These are phyloP conservation scores for Ferrisia virgata DNA, from an alignment of 2,888 invertebrate genomes.

Conservation along the genomic window DNA sequence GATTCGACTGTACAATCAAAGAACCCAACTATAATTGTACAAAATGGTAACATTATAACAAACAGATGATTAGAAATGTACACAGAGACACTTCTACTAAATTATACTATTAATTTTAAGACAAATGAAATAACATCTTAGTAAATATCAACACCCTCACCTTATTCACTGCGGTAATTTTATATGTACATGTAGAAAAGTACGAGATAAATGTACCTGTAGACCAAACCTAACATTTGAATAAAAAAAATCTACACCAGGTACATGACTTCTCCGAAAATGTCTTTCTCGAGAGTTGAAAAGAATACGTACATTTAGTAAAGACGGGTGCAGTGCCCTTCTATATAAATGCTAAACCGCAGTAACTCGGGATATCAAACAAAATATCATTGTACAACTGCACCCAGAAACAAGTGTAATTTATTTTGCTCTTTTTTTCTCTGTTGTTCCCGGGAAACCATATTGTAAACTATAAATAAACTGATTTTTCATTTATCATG, in stretches of 20 bases:
- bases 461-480: constrained; percentile 10
- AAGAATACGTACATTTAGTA: neutral
- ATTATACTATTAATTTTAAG: constrained; percentile 8
- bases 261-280: neutral
- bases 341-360: neutral
- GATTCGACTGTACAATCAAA: neutral
- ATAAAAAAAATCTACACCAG: neutral
- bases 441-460: neutral
- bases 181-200: neutral
- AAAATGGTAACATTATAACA: neutral
- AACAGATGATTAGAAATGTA: neutral
- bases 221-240: neutral
- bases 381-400: neutral
- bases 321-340: neutral
- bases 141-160: neutral
- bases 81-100: neutral
- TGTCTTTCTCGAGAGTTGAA: neutral
- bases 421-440: neutral
- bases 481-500: constrained; percentile 24
- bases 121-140: neutral
- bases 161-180: neutral
- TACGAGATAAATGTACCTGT: neutral
- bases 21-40: neutral
- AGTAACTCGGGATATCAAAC: neutral
- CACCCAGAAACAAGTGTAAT: neutral